These are phyloP conservation scores for Tipula lateralis DNA, from an alignment of 2,888 invertebrate species.

Conservation along the genomic window DNA sequence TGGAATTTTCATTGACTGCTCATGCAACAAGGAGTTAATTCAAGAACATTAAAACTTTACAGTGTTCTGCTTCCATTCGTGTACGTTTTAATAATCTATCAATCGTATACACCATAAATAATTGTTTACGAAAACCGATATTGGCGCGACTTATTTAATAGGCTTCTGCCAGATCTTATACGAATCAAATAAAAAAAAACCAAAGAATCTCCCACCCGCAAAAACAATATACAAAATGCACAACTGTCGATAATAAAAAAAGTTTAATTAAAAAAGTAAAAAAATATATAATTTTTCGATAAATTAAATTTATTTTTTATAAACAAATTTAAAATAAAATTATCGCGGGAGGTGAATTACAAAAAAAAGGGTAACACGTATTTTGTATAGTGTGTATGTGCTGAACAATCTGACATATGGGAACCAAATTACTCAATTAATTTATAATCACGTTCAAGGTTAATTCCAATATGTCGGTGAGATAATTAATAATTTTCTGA, in stretches of 20 bases:
- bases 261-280: neutral
- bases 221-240: neutral
- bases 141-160: neutral
- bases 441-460: neutral
- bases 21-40: too few relatives aligned
- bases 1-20: too few relatives aligned
- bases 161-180: neutral
- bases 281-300: neutral
- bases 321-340: neutral
- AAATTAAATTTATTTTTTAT: neutral
- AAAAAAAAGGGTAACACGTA: neutral
- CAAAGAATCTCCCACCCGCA: neutral
- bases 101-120: neutral
- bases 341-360: neutral
- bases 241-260: slow-evolving; percentile 19
- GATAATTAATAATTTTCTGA: neutral
- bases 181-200: neutral
- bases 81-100: neutral
- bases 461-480: neutral
- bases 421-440: neutral
- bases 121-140: neutral
- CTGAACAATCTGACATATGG: neutral
- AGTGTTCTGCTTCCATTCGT: neutral
- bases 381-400: neutral
- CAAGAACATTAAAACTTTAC: too few relatives aligned